These are phyloP conservation scores for Pectinophora gossypiella DNA, from an alignment of 1,140 invertebrate species.

Conservation along the genomic window DNA sequence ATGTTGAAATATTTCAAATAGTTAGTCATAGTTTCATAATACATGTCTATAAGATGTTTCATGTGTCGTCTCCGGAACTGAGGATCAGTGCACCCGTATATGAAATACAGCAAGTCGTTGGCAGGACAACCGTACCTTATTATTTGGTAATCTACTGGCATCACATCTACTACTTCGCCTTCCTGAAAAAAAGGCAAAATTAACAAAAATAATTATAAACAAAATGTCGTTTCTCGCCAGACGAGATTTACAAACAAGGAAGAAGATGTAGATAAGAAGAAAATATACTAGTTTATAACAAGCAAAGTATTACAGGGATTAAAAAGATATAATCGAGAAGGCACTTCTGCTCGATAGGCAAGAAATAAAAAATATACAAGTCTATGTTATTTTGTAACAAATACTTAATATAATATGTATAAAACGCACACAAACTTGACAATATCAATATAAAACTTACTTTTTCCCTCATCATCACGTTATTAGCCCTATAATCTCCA, in stretches of 20 bases:
- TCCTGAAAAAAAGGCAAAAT: not conserved
- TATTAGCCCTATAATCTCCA: slow-evolving; percentile 32
- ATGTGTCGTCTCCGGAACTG: not conserved
- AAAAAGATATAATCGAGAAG: too few relatives aligned
- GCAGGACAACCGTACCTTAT: not conserved
- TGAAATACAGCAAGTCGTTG: not conserved
- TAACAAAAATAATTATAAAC: not conserved
- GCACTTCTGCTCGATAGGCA: too few relatives aligned
- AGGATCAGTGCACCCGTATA: not conserved
- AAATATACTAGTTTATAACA: too few relatives aligned
- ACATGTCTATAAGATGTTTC: not conserved
- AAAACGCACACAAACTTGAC: too few relatives aligned
- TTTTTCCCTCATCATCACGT: slow-evolving; percentile 28
- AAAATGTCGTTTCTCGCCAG: too few relatives aligned
- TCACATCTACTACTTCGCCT: not conserved
- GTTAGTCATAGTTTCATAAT: not conserved
- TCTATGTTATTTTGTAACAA: too few relatives aligned
- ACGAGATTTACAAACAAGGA: too few relatives aligned
- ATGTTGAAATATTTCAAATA: not conserved
- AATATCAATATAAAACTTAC: too few relatives aligned
- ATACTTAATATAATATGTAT: too few relatives aligned
- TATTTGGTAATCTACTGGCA: not conserved
- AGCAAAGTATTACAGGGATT: too few relatives aligned
- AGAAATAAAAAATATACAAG: too few relatives aligned
- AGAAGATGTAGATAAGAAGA: too few relatives aligned